These are phyloP conservation scores for Machimus rusticus DNA, from an alignment of 2,888 invertebrate species.

Conservation along the genomic window DNA sequence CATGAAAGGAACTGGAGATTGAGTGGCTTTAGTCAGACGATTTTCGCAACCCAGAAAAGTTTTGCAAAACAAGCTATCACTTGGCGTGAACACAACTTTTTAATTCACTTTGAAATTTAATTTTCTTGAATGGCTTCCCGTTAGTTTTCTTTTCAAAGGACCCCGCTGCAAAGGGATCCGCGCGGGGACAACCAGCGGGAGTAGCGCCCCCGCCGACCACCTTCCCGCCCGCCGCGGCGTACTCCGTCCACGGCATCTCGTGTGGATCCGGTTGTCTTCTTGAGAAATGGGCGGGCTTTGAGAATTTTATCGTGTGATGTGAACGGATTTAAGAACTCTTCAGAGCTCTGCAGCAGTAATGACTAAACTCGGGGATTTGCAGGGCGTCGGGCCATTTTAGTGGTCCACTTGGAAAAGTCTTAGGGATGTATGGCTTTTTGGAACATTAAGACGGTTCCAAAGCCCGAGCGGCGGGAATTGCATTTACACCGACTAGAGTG, in stretches of 20 bases:
- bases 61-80: conserved; percentile 36
- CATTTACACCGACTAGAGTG: neutral
- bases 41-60: conserved; percentile 33
- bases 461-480: neutral
- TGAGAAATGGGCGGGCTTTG: neutral
- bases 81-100: conserved; percentile 34
- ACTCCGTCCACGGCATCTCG: neutral
- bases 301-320: neutral
- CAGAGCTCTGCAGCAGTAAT: neutral
- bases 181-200: neutral
- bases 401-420: neutral
- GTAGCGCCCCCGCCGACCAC: neutral
- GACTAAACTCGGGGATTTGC: neutral
- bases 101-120: conserved; percentile 38
- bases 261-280: neutral
- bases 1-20: conserved; percentile 32
- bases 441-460: neutral
- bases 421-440: neutral
- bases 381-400: neutral
- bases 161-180: neutral
- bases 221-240: neutral
- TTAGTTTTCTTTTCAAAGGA: neutral
- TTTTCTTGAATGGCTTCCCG: conserved; percentile 36
- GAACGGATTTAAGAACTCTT: neutral
- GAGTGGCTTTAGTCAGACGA: conserved; percentile 30